Evolutionary conservation across 2,113 vertebrate species (phyloP).

Genomic region (Sceloporus undulatus): DNA sequence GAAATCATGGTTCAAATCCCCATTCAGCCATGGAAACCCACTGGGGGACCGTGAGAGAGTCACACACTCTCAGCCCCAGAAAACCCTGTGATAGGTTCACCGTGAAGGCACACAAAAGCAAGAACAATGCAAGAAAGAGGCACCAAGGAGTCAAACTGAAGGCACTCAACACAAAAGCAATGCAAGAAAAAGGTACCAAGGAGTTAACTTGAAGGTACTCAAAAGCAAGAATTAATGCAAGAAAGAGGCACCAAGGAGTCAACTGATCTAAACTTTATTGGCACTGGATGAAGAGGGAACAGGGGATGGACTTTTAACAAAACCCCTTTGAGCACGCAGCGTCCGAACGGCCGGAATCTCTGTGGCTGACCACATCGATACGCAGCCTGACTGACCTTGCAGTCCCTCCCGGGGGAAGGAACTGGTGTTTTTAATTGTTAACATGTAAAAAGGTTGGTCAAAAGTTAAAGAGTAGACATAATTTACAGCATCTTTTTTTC

Average conservation of each 20-base stretch:
- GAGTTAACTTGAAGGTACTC: too few relatives aligned
- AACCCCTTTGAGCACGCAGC: constrained; percentile 67
- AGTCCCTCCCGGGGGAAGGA: constrained; percentile 32
- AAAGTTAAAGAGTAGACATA: constrained; percentile 66
- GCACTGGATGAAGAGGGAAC: constrained; percentile 78
- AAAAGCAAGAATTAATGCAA: too few relatives aligned
- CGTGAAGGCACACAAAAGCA: too few relatives aligned
- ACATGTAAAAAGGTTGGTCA: constrained; percentile 62
- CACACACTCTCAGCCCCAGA: too few relatives aligned
- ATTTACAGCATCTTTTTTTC: constrained; percentile 75
- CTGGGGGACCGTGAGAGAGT: too few relatives aligned
- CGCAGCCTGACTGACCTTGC: constrained; percentile 41
- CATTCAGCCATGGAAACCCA: too few relatives aligned
- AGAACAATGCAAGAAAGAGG: too few relatives aligned
- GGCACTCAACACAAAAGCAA: too few relatives aligned
- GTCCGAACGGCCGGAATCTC: constrained; percentile 50
- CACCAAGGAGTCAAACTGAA: too few relatives aligned
- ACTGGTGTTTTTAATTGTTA: constrained; percentile 60
- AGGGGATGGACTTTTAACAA: constrained; percentile 69
- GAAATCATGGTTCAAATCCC: too few relatives aligned
- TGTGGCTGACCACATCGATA: constrained; percentile 49
- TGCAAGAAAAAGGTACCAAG: too few relatives aligned
- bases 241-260: not conserved
- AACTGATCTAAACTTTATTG: constrained; percentile 81
- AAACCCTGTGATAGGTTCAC: too few relatives aligned